Percentiles rank a stretch among this genome's conserved stretches.
These are phyloP conservation scores for Drosophila ambigua DNA, from an alignment of 1,140 invertebrate species.

Conservation along the genomic window DNA sequence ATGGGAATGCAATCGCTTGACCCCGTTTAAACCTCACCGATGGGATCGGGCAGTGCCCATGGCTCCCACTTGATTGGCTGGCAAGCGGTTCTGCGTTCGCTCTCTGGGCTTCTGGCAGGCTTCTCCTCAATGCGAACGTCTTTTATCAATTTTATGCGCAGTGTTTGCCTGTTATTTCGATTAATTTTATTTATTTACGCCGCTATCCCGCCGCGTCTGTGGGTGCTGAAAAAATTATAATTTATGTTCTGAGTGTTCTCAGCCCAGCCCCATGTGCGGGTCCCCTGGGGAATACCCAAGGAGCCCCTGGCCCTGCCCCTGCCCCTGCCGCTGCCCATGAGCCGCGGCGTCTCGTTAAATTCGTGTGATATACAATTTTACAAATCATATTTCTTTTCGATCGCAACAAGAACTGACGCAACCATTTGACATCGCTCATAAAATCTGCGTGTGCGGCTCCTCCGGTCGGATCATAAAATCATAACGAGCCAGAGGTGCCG, in stretches of 20 bases:
- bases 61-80: conserved; percentile 30
- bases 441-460: conserved; percentile 54
- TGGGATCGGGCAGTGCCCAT: conserved; percentile 13
- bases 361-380: conserved; percentile 67
- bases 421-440: conserved; percentile 67
- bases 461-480: conserved; percentile 38
- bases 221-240: conserved; percentile 64
- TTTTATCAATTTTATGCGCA: conserved; percentile 66
- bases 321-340: neutral
- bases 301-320: no score
- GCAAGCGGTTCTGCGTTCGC: conserved; percentile 4
- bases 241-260: conserved; percentile 66
- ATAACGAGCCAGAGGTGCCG: conserved; percentile 15
- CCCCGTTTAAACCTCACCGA: conserved; percentile 70
- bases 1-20: conserved; percentile 72
- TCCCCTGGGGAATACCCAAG: conserved; percentile 59
- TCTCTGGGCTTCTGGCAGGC: neutral
- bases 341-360: conserved; percentile 53
- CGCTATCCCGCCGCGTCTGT: conserved; percentile 27
- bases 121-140: conserved; percentile 37
- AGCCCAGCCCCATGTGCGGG: neutral
- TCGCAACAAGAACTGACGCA: conserved; percentile 65
- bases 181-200: conserved; percentile 73
- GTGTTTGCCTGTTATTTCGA: conserved; percentile 55
- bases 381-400: conserved; percentile 75